Evolutionary conservation across 92 coral and sea anemone species (phyloP), one percentile per base, ranked within the genome.

Genomic region (Bergia sp.): DNA sequence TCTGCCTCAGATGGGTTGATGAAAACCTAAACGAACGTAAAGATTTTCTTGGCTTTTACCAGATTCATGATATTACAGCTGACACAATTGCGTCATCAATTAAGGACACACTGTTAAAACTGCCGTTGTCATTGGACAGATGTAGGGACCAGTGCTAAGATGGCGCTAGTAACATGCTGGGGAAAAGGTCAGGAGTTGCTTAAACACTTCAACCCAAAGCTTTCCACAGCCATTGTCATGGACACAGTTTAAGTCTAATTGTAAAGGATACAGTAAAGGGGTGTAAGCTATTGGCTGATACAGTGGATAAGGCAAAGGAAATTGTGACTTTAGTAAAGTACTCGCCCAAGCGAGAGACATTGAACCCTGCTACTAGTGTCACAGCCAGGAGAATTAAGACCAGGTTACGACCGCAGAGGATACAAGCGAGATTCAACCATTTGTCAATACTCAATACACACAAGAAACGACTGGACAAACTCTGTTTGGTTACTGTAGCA

Each of bases 141-240:
- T 90, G 92, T 61, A 80, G 88, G 44, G 94, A 92, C n/a, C 92
- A 92, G 73, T 92, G 90, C 90, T 86, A 92, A 76, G 94, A 92
- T 72, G 91, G 92, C 9, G 91, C 91, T 4, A 89, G 90, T 44
- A 92, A 89, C 53, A 92, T 92, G 92, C 88, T 92, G 0, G 89
- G 92, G 3, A 73, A 89, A 29, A 78, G 39, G 45, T 29, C 84
- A 7, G 85, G 92, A 2, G 86, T 82, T 13, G 92, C 93, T 3
- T 36, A 84, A 78, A 29, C 29, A 29, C 29, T 29, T 29, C 29
- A 29, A 29, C 29, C 29, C 77, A 69, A 44, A 66, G 92, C 94
- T 10, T 77, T 43, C 42, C 44, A 41, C 11, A 89, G 90, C 2
- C 88, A 89, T 47, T 29, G 29, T 29, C 29, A 29, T 29, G 29